Conservation (phyloP, 2,797 vertebrate genomes). For the Trematomus bernacchii region DNA sequence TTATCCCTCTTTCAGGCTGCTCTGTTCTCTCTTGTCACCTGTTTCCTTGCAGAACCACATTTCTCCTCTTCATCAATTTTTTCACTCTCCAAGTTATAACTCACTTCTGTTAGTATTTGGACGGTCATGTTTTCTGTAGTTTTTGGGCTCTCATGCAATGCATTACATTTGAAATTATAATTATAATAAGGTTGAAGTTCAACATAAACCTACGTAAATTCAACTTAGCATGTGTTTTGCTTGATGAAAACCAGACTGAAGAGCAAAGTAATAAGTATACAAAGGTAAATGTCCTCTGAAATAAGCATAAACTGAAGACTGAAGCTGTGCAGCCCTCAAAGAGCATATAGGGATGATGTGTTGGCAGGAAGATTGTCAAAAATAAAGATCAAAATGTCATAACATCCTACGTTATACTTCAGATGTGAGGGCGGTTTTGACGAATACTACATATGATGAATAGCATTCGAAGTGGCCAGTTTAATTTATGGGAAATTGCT, state of each 20-base stretch:
- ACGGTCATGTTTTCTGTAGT: background rate
- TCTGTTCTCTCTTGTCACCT: conserved; percentile 36
- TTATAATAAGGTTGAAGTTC: background rate
- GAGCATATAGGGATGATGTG: background rate
- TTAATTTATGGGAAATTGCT: too few species aligned
- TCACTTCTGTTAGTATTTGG: background rate
- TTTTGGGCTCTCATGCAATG: background rate
- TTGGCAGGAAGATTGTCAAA: background rate
- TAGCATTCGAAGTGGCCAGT: too few species aligned
- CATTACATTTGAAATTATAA: background rate
- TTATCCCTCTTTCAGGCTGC: conserved; percentile 30
- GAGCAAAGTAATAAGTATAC: too few species aligned
- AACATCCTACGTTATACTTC: too few species aligned
- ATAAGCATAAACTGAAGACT: too few species aligned
- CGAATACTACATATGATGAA: too few species aligned
- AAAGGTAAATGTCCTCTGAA: too few species aligned
- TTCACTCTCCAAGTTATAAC: background rate
- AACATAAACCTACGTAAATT: background rate
- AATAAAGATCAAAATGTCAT: background rate
- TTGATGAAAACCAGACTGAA: conserved; percentile 5
- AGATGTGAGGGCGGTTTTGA: too few species aligned
- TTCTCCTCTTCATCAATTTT: conserved; percentile 6
- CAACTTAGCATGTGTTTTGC: background rate
- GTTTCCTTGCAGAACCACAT: conserved; percentile 13
- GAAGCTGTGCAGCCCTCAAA: too few species aligned